Evolutionary conservation across 2,113 vertebrate genomes (phyloP).

Genomic region (Xyrauchen texanus): DNA sequence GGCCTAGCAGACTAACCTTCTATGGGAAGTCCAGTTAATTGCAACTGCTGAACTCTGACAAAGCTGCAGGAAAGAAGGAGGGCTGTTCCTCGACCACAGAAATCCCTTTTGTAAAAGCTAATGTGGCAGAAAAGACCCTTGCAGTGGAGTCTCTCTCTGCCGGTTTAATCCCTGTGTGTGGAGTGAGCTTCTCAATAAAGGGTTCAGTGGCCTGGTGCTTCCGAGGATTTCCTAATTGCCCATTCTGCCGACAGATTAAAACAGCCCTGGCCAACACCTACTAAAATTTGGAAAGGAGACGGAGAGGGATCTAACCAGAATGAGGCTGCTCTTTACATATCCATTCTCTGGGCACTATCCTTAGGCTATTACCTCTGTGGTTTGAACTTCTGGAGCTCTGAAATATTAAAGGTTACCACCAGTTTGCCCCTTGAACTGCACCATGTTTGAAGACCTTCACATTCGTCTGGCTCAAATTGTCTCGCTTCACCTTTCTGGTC

Average conservation of each 20-base stretch:
- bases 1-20: conserved; percentile 51
- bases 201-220: conserved; percentile 54
- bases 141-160: conserved; percentile 56
- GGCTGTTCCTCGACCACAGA: conserved; percentile 51
- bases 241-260: conserved; percentile 58
- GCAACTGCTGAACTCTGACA: conserved; percentile 46
- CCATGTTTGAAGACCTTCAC: too few species aligned
- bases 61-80: conserved; percentile 33
- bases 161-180: conserved; percentile 59
- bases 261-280: conserved; percentile 23
- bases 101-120: conserved; percentile 66
- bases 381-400: not conserved
- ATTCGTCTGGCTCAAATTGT: not conserved
- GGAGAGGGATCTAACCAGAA: conserved; percentile 1
- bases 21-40: conserved; percentile 57
- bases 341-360: not conserved
- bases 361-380: not conserved
- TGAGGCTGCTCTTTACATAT: not conserved
- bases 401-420: not conserved
- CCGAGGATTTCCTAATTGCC: conserved; percentile 61
- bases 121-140: conserved; percentile 67
- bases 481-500: conserved; percentile 5
- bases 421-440: not conserved
- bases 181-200: conserved; percentile 53
- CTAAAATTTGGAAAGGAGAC: conserved; percentile 19